Evolutionary conservation across 2,113 vertebrate genomes (phyloP).

Genomic region (Platycercus adscitus): DNA sequence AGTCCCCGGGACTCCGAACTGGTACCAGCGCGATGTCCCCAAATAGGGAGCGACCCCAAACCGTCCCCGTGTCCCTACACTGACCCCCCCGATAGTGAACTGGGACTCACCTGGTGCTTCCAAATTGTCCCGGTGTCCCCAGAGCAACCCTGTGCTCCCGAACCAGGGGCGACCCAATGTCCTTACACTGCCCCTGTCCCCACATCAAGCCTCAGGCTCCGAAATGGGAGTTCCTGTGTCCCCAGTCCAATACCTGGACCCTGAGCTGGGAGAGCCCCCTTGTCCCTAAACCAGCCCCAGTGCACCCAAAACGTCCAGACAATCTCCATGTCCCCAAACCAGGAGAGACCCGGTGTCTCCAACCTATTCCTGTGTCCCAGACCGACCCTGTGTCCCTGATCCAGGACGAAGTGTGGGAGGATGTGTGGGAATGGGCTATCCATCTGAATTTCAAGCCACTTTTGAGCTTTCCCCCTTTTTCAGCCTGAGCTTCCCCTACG

Average conservation of each 20-base stretch:
- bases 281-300: not conserved
- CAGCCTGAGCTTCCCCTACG: not conserved
- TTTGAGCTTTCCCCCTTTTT: not conserved
- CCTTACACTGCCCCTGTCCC: not conserved
- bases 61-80: not conserved
- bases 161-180: fast-evolving
- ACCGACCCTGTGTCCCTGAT: not conserved
- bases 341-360: not conserved
- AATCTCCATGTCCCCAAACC: not conserved
- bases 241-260: not conserved
- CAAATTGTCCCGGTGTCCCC: not conserved
- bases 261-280: not conserved
- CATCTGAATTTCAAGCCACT: not conserved
- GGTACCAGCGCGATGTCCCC: fast-evolving
- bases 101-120: not conserved
- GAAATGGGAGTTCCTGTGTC: not conserved
- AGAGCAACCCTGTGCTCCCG: not conserved
- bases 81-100: fast-evolving
- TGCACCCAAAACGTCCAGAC: not conserved
- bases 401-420: not conserved
- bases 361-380: not conserved
- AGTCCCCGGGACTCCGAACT: fast-evolving
- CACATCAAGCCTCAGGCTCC: no score
- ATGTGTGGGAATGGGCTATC: no score
- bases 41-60: not conserved